A percentile compares a stretch with the other conserved stretches of the same genome.
Conservation (phyloP, 1,140 invertebrate genomes). For the Colletes latitarsis region DNA sequence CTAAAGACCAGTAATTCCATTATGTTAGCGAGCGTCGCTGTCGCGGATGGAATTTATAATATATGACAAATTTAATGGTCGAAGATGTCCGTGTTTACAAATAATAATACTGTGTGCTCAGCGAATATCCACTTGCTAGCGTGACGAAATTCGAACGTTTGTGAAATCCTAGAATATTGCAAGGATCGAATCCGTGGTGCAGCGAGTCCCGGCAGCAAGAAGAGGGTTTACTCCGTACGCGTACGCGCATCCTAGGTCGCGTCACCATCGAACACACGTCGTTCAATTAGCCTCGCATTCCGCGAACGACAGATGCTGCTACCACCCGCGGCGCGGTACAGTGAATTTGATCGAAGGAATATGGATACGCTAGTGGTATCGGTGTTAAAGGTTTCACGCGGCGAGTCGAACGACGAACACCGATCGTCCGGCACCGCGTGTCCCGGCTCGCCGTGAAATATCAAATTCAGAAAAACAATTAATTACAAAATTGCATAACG, state of each 20-base stretch:
- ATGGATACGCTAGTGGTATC: slow-evolving; percentile 53
- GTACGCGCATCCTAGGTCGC: slow-evolving; percentile 25
- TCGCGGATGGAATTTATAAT: too few relatives aligned
- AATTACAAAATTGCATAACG: slow-evolving; percentile 52
- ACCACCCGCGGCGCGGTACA: slow-evolving; percentile 69
- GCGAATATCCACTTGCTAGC: too few relatives aligned
- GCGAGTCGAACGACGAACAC: slow-evolving; percentile 7
- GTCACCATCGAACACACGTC: slow-evolving; percentile 53
- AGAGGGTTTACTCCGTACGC: background rate
- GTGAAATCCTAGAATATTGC: background rate
- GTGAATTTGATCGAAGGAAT: slow-evolving; percentile 68
- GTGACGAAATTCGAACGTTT: too few relatives aligned
- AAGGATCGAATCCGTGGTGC: background rate
- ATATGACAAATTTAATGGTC: too few relatives aligned
- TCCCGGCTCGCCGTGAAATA: slow-evolving; percentile 40
- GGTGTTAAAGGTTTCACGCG: slow-evolving; percentile 44
- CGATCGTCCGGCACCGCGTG: background rate
- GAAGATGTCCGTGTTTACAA: too few relatives aligned
- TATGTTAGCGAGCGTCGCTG: too few relatives aligned
- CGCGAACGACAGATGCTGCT: slow-evolving; percentile 62
- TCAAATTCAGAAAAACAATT: slow-evolving; percentile 50
- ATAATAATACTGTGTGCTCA: too few relatives aligned
- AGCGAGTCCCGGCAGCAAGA: background rate
- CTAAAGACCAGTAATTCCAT: too few relatives aligned
- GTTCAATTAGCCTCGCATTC: slow-evolving; percentile 75